Evolutionary conservation across 1,140 invertebrate species (phyloP).

Genomic region (Drosophila guanche): DNA sequence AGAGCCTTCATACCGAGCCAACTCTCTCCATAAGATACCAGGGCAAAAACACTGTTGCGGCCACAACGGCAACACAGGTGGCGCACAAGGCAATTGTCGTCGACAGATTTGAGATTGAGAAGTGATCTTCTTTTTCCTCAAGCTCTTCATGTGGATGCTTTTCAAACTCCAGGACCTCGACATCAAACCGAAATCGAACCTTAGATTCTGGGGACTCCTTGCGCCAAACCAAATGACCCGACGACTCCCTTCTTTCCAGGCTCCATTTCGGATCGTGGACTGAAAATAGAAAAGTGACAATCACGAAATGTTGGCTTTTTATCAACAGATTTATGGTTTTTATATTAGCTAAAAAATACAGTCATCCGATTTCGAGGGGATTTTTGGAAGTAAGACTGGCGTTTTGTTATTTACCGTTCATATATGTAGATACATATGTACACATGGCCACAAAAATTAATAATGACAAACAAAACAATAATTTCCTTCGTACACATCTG

Average conservation of each 20-base stretch:
- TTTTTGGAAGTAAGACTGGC: too few relatives aligned
- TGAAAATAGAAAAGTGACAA: conserved; percentile 16
- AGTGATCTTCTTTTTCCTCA: conserved; percentile 61
- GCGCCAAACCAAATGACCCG: conserved; percentile 84
- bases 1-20: conserved; percentile 44
- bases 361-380: too few relatives aligned
- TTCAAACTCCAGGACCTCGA: conserved; percentile 84
- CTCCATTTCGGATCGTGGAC: conserved; percentile 84
- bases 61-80: conserved; percentile 84
- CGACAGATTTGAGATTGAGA: conserved; percentile 65
- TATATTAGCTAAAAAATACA: too few relatives aligned
- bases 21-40: conserved; percentile 84
- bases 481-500: too few relatives aligned
- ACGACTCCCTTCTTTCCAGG: conserved; percentile 84
- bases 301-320: not conserved
- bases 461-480: too few relatives aligned
- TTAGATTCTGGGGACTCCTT: conserved; percentile 84
- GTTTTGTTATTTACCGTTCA: too few relatives aligned
- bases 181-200: conserved; percentile 84
- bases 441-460: too few relatives aligned
- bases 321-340: too few relatives aligned
- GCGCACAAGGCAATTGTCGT: conserved; percentile 74
- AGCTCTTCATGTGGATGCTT: conserved; percentile 80
- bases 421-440: too few relatives aligned
- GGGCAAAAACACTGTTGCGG: conserved; percentile 84